These are phyloP conservation scores for Diabrotica balteata DNA, from an alignment of 2,888 invertebrate species.

Conservation along the genomic window DNA sequence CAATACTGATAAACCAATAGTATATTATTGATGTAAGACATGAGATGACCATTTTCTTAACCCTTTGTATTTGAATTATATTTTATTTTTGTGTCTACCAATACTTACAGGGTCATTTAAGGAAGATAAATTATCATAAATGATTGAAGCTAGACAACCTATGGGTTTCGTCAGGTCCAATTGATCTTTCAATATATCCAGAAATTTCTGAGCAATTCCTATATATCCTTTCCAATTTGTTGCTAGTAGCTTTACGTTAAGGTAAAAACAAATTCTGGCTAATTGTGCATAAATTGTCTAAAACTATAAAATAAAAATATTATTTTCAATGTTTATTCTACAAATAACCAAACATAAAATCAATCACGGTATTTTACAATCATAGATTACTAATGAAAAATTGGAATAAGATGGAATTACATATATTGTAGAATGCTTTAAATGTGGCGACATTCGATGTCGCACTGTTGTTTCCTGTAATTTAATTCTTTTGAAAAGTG, in stretches of 20 bases:
- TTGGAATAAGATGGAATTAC: background rate
- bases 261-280: conserved; percentile 61
- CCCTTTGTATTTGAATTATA: too few relatives aligned
- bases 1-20: too few relatives aligned
- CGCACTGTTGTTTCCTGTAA: too few relatives aligned
- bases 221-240: conserved; percentile 66
- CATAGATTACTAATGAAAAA: background rate
- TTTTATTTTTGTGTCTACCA: too few relatives aligned
- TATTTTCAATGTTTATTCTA: too few relatives aligned
- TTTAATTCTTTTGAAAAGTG: too few relatives aligned
- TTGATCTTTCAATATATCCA: conserved; percentile 52
- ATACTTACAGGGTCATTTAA: conserved; percentile 27
- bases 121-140: conserved; percentile 43
- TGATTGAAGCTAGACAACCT: conserved; percentile 36
- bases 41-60: too few relatives aligned
- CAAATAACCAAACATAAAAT: too few relatives aligned
- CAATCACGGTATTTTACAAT: too few relatives aligned
- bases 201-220: conserved; percentile 62
- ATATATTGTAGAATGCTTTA: too few relatives aligned
- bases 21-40: too few relatives aligned
- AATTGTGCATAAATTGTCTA: conserved; percentile 62
- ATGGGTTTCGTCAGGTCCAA: conserved; percentile 48
- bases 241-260: conserved; percentile 65
- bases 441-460: too few relatives aligned
- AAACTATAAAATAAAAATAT: conserved; percentile 50